Evolutionary conservation across 2,113 vertebrate species (phyloP), one percentile per base, ranked within the genome.

Genomic region (Opisthocomus hoazin): DNA sequence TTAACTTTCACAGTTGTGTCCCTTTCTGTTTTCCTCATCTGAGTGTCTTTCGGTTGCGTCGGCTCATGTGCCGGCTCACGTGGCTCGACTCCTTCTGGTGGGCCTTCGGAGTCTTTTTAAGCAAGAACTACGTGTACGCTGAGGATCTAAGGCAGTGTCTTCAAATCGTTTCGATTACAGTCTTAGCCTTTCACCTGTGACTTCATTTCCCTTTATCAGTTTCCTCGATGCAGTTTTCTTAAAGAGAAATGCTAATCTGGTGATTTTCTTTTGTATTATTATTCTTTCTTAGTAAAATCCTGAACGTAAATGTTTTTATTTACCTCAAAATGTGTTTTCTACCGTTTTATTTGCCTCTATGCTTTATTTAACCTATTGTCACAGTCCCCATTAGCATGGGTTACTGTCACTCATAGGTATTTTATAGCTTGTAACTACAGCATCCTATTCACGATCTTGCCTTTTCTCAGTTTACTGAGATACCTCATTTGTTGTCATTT

Each of bases 71-170:
- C 58, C 54, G 54, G 37, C 37, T 69, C 22, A 23, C 8, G 4
- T 0, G 1, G 26, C 68, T 56, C 61, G 15, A 0, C 16, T 69
- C 7, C 21, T 94, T 43, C 81, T 26, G n/a, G 23, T 58, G 37
- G 60, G 19, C 29, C 41, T 39, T 36, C 60, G 12, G 22, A 36
- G n/a, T 17, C 15, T 5, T 74, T 63, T 60, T 0, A 57, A 30
- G 50, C 19, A 12, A 45, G 15, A 54, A 15, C 4, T 0, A 2
- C 1, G 5, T 39, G 30, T 60, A 4, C 13, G 34, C 56, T n/a
- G 30, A 51, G 69, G n/a, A 46, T 41, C 50, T 51, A 39, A 70
- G 34, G 8, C 7, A n/a, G 36, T 21, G 13, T 70, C 64, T 75
- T 84, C 76, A 81, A 24, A 53, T 29, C 30, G 30, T 56, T 74